Evolutionary conservation across 2,113 vertebrate genomes (phyloP).

Genomic region (Scortum barcoo): DNA sequence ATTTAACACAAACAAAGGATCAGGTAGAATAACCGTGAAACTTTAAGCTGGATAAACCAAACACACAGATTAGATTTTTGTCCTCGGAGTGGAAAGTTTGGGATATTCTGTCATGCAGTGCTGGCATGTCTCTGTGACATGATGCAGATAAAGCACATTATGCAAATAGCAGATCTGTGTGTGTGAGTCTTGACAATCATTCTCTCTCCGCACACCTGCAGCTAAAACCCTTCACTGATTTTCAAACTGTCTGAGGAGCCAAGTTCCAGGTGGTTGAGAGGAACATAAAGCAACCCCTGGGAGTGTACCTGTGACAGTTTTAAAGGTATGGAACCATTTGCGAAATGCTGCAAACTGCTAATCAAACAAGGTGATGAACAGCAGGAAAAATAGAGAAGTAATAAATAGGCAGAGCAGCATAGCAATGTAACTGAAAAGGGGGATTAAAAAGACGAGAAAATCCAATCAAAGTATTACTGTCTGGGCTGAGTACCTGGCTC

Average conservation of each 20-base stretch:
- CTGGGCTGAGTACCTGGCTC: background rate
- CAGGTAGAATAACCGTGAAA: conserved; percentile 6
- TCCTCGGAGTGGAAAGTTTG: conserved; percentile 8
- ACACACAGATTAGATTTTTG: conserved; percentile 19
- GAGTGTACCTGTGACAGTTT: conserved; percentile 51
- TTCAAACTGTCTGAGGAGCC: conserved; percentile 53
- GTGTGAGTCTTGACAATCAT: conserved; percentile 34
- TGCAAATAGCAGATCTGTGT: conserved; percentile 55
- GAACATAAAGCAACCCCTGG: conserved; percentile 48
- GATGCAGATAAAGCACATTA: conserved; percentile 60
- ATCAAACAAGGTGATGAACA: conserved; percentile 58
- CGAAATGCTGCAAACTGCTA: conserved; percentile 44
- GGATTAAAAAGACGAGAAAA: background rate
- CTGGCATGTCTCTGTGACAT: conserved; percentile 36
- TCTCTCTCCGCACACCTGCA: conserved; percentile 58
- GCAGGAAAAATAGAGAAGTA: conserved; percentile 26
- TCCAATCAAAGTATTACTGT: conserved; percentile 1
- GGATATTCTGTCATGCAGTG: conserved; percentile 6
- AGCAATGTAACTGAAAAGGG: background rate
- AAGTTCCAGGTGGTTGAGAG: conserved; percentile 55
- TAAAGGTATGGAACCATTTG: conserved; percentile 38
- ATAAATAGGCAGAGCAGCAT: background rate
- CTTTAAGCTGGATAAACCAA: background rate
- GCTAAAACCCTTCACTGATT: conserved; percentile 65
- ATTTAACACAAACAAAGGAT: conserved; percentile 15